Evolutionary conservation across 2,888 invertebrate species (phyloP), one percentile per base, ranked within the genome.

Genomic region (Dexiosoma caninum): DNA sequence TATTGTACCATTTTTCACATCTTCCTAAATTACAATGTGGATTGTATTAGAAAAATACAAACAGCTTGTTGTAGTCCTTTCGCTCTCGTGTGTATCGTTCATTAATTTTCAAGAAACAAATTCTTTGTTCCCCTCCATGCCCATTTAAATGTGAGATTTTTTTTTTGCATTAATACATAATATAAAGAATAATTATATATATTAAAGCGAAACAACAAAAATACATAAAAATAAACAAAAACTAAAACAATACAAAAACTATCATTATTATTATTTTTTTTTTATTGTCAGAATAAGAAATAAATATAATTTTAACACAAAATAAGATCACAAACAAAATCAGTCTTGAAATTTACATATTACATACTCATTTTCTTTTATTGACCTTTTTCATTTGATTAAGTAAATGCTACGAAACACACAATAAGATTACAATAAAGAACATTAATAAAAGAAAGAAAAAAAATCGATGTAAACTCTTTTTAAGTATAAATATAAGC

Each of bases 141-240:
- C 80, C 83, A 84, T 84, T 84, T 81, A 62, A 83, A 67, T 83
- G 84, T 84, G 83, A 88, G 83, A 86, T 85, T 57, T 72, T n/a
- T 86, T 87, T 85, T 88, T 88, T 87, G 88, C 87, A 87, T 87
- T 88, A 87, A 85, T 77, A 87, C 84, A 86, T 87, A 83, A 79
- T 87, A 87, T 85, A 88, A 88, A 87, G 85, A 84, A 27, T 27
- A 85, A 83, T 80, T 85, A 85, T 84, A 87, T 84, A 87, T 83
- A 83, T 82, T 83, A 83, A 81, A 81, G 77, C 77, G 62, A 81
- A 83, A 82, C 82, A 83, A 83, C 76, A 85, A 83, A 84, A 85
- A 74, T 72, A 80, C 79, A 76, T 69, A 64, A 79, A 71, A 70
- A 76, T 46, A 77, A 66, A 70, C 53, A 75, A 81, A 60, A 51